Conservation (phyloP, 2,797 vertebrate genomes). For the Ctenopoma kingsleyae region DNA sequence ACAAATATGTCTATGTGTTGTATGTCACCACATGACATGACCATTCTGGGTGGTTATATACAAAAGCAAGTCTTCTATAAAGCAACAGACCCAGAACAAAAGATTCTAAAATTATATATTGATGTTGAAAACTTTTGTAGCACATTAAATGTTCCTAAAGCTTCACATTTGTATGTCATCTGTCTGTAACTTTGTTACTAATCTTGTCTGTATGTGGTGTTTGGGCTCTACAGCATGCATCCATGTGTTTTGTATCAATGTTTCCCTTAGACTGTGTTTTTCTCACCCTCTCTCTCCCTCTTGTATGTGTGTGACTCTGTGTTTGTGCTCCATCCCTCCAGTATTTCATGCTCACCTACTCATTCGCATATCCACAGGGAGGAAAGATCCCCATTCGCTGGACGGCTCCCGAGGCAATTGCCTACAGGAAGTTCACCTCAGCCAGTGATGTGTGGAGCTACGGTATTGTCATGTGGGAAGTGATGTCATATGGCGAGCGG, state of each 20-base stretch:
- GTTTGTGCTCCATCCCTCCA: constrained; percentile 83
- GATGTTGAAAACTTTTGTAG: constrained; percentile 43
- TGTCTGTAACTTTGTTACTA: constrained; percentile 57
- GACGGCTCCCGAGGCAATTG: constrained; percentile 97
- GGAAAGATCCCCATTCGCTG: constrained; percentile 99
- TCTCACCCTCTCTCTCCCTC: constrained; percentile 78
- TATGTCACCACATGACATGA: constrained; percentile 7
- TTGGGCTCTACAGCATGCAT: constrained; percentile 57
- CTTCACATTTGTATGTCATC: constrained; percentile 55
- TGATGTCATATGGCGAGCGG: constrained; percentile 98
- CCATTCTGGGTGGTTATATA: background rate
- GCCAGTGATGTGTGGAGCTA: constrained; percentile 99
- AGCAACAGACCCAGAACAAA: background rate
- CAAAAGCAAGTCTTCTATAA: background rate
- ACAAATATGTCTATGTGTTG: constrained; percentile 33
- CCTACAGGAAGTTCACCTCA: constrained; percentile 98
- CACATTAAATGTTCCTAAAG: constrained; percentile 42
- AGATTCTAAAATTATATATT: background rate
- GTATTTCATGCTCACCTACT: constrained; percentile 87
- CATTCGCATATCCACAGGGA: constrained; percentile 90
- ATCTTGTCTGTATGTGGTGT: constrained; percentile 53
- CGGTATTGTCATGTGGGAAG: constrained; percentile 99
- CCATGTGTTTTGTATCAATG: constrained; percentile 66
- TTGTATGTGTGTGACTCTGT: constrained; percentile 81
- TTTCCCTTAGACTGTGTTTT: constrained; percentile 69